phyloP scores from a whole-genome alignment of 2,113 vertebrate genomes.

The Rhynchomys soricoides region DNA sequence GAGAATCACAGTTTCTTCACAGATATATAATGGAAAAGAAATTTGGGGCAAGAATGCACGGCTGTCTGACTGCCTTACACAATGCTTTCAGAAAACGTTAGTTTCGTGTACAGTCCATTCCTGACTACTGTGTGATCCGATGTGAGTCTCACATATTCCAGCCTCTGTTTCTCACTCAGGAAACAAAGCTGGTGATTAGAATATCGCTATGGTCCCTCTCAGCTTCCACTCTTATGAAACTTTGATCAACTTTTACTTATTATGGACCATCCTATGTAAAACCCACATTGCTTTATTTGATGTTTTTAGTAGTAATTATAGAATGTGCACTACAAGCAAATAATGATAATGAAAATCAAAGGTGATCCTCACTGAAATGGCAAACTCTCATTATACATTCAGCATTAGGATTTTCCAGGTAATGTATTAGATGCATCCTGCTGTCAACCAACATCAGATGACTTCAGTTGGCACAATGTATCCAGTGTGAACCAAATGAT shows the following conservation, averaged over 20 bases:
- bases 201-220: neutral
- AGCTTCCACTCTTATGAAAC: neutral
- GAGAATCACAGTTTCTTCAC: neutral
- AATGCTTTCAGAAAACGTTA: slow-evolving; percentile 22
- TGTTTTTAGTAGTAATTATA: neutral
- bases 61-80: neutral
- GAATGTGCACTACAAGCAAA: neutral
- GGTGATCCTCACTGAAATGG: neutral
- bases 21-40: neutral
- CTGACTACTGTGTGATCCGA: neutral
- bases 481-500: neutral
- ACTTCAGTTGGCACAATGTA: neutral
- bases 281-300: neutral
- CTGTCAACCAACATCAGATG: neutral
- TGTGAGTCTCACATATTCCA: neutral
- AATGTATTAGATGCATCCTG: neutral
- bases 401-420: neutral
- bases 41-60: neutral
- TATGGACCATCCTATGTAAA: neutral
- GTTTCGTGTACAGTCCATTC: neutral
- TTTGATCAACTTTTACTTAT: neutral
- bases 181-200: neutral
- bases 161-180: neutral
- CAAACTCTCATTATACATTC: neutral
- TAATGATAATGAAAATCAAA: neutral